These are phyloP conservation scores for Hyposoter didymator DNA, from an alignment of 2,888 invertebrate species.

Conservation along the genomic window DNA sequence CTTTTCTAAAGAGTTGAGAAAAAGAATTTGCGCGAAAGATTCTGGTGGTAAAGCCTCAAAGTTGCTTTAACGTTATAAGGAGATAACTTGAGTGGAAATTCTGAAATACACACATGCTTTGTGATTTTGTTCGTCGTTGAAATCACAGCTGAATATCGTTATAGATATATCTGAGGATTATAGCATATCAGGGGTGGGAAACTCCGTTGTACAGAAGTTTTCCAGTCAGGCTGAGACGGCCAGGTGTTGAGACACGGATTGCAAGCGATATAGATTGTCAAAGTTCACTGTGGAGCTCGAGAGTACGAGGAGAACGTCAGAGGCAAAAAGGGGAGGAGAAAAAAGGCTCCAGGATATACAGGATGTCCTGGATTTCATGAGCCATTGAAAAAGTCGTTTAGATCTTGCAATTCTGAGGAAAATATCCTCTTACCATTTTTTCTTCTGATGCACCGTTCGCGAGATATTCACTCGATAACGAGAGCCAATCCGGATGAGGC, in stretches of 20 bases:
- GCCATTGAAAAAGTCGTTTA: not conserved
- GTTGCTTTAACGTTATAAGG: conserved; percentile 9
- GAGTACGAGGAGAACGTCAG: conserved; percentile 17
- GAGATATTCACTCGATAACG: not conserved
- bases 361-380: not conserved
- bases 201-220: conserved; percentile 70
- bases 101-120: conserved; percentile 23
- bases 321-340: not conserved
- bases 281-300: conserved; percentile 71
- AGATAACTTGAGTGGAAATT: conserved; percentile 24
- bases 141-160: conserved; percentile 7
- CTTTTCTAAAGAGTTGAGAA: not conserved
- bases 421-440: not conserved
- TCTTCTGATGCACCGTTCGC: not conserved
- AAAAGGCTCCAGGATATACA: conserved; percentile 20
- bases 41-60: conserved; percentile 2
- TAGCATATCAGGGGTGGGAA: not conserved
- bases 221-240: conserved; percentile 72
- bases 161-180: not conserved
- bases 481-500: not conserved
- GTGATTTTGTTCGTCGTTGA: conserved; percentile 47
- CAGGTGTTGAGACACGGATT: conserved; percentile 79
- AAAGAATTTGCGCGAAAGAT: not conserved
- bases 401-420: not conserved
- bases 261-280: conserved; percentile 79